Conservation (phyloP, 2,113 vertebrate species). For the Catharus minimus region DNA sequence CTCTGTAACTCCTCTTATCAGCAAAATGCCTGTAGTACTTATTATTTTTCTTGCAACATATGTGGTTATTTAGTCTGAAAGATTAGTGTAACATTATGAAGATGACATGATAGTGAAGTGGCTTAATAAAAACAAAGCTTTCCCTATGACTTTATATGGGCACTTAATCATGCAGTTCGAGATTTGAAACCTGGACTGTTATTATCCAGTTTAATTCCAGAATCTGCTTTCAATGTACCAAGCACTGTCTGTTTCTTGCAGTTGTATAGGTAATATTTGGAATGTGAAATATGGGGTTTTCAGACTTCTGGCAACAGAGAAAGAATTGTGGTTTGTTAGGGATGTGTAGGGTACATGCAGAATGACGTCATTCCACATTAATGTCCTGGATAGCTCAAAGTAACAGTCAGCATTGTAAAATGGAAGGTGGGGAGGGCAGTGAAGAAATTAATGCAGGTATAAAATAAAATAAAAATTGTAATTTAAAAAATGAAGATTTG, state of each 20-base stretch:
- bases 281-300: not conserved
- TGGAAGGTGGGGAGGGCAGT: not conserved
- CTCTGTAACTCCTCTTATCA: not conserved
- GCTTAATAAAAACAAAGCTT: not conserved
- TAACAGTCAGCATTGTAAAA: not conserved
- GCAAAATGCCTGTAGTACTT: not conserved
- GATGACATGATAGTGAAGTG: not conserved
- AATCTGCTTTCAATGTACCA: not conserved
- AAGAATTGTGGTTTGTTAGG: not conserved
- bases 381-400: not conserved
- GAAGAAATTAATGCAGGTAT: not conserved
- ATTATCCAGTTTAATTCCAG: not conserved
- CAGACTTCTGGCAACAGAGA: not conserved
- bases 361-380: not conserved
- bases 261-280: not conserved
- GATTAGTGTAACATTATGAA: not conserved
- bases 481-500: not conserved
- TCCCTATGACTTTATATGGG: not conserved
- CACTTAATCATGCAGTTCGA: not conserved
- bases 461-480: not conserved
- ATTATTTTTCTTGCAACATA: not conserved
- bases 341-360: not conserved
- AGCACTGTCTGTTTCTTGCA: not conserved
- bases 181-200: not conserved
- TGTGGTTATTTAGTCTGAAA: not conserved